Percentiles rank a stretch among this genome's conserved stretches.
Evolutionary conservation across 2,113 vertebrate genomes (phyloP).

Genomic region (Felis chaus): DNA sequence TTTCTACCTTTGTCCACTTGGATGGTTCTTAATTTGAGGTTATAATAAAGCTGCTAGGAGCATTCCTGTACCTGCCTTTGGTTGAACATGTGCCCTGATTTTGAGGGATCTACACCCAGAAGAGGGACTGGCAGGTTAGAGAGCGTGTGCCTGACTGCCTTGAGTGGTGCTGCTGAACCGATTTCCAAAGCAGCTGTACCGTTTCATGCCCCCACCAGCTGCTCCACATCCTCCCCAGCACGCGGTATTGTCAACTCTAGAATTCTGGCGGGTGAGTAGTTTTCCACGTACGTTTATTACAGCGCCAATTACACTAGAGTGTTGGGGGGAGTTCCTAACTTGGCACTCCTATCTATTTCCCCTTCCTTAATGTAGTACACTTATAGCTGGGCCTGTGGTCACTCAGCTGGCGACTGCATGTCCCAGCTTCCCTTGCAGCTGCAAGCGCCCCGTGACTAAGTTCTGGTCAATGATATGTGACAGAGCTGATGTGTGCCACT

Average conservation of each 20-base stretch:
- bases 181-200: neutral
- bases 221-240: neutral
- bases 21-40: too few relatives aligned
- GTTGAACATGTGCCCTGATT: too few relatives aligned
- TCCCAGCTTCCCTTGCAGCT: neutral
- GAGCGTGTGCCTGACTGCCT: neutral
- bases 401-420: accelerated
- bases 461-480: neutral
- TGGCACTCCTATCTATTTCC: neutral
- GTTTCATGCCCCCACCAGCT: neutral
- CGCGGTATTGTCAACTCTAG: neutral
- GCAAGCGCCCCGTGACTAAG: accelerated
- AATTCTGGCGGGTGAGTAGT: neutral
- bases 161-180: too few relatives aligned
- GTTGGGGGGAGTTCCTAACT: neutral
- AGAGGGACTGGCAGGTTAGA: neutral
- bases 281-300: neutral
- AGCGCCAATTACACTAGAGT: too few relatives aligned
- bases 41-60: too few relatives aligned
- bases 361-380: neutral
- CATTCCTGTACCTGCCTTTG: too few relatives aligned
- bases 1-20: too few relatives aligned
- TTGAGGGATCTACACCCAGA: neutral
- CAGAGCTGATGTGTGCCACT: neutral
- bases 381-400: neutral